phyloP scores from a whole-genome alignment of 2,797 vertebrate genomes.

The Labeo calbasu region DNA sequence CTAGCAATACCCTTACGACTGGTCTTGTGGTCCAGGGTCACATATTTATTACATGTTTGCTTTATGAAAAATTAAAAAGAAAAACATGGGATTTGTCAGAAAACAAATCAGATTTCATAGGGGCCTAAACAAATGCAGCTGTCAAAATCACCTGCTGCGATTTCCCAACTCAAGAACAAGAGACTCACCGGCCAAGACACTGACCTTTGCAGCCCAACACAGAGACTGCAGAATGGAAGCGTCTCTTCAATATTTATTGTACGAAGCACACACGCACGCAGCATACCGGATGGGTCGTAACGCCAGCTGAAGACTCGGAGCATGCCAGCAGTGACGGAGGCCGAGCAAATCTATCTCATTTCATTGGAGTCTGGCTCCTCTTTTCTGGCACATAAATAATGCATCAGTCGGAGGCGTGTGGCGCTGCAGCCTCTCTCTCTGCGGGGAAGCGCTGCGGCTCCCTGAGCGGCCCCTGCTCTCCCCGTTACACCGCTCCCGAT shows the following conservation, averaged over 20 bases:
- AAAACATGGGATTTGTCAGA: background rate
- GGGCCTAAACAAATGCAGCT: background rate
- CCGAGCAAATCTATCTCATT: constrained; percentile 48
- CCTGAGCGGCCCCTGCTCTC: constrained; percentile 72
- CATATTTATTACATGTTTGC: too few species aligned
- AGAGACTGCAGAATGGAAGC: constrained; percentile 57
- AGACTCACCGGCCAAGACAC: constrained; percentile 55
- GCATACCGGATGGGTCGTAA: constrained; percentile 67
- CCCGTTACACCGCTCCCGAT: constrained; percentile 84
- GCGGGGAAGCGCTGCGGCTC: constrained; percentile 59
- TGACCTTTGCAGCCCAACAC: constrained; percentile 66
- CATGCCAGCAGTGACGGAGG: constrained; percentile 61
- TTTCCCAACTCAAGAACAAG: constrained; percentile 50
- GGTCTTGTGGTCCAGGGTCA: too few species aligned
- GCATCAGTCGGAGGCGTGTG: constrained; percentile 68
- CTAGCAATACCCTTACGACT: too few species aligned
- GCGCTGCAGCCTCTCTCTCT: constrained; percentile 50
- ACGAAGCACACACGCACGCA: constrained; percentile 52
- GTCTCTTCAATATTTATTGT: constrained; percentile 55
- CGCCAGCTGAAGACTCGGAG: constrained; percentile 68
- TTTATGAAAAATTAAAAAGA: background rate
- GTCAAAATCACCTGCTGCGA: constrained; percentile 17
- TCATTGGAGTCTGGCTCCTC: constrained; percentile 46
- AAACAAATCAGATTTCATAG: too few species aligned
- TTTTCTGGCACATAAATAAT: constrained; percentile 74